phyloP scores from a whole-genome alignment of 2,113 vertebrate species.

The Potamarius usumacintae region DNA sequence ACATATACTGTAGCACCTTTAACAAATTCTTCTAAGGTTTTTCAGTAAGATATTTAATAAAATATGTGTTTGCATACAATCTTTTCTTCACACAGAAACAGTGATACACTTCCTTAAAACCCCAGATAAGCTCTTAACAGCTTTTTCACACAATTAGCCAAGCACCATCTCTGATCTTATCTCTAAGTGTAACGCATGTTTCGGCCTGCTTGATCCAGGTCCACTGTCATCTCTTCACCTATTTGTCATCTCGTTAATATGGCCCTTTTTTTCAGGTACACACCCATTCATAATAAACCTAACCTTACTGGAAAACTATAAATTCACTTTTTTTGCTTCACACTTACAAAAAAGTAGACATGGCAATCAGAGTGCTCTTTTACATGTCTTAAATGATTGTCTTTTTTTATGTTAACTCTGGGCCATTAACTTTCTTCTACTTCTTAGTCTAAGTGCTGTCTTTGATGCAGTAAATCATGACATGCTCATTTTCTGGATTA shows the following conservation, averaged over 20 bases:
- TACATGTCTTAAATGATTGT: not conserved
- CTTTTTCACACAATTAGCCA: too few relatives aligned
- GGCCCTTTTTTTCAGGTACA: not conserved
- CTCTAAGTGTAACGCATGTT: not conserved
- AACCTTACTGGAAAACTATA: not conserved
- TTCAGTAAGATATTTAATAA: not conserved
- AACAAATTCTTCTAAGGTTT: too few relatives aligned
- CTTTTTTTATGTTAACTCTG: not conserved
- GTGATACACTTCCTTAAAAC: not conserved
- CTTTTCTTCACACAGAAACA: not conserved
- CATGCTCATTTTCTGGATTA: not conserved
- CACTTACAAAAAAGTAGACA: too few relatives aligned
- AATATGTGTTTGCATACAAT: not conserved
- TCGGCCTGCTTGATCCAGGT: not conserved
- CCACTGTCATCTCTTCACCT: not conserved
- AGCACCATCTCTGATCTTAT: not conserved
- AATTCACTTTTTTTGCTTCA: not conserved
- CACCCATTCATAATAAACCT: not conserved
- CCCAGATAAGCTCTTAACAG: not conserved
- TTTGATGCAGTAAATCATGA: not conserved
- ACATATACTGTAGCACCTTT: too few relatives aligned
- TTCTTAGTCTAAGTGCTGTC: not conserved
- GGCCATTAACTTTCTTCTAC: not conserved
- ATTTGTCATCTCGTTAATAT: not conserved
- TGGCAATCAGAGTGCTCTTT: not conserved